phyloP scores from a whole-genome alignment of 2,797 vertebrate species.

The Novumbra hubbsi region DNA sequence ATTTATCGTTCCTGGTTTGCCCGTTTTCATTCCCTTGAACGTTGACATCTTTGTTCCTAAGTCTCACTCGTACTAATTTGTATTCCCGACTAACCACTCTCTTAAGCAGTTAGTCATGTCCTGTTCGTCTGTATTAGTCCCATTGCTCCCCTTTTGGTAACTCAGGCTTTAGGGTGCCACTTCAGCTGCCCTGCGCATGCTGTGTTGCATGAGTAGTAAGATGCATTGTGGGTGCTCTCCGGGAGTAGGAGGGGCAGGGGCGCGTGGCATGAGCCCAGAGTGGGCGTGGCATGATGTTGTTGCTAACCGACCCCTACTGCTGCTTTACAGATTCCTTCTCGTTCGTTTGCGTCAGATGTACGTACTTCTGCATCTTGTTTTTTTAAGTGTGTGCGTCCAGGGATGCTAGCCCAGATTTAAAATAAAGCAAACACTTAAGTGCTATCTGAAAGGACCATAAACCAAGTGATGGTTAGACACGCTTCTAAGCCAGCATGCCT shows the following conservation, averaged over 20 bases:
- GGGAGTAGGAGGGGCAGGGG: slow-evolving; percentile 74
- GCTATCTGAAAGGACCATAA: background rate
- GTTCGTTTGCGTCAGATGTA: slow-evolving; percentile 26
- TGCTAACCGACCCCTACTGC: slow-evolving; percentile 41
- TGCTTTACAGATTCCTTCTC: slow-evolving; percentile 32
- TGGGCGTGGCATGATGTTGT: slow-evolving; percentile 62
- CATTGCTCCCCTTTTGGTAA: slow-evolving; percentile 47
- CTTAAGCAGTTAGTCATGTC: no score
- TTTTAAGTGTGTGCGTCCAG: slow-evolving; percentile 8
- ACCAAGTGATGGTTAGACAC: background rate
- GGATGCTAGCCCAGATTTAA: background rate
- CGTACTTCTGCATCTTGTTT: slow-evolving; percentile 33
- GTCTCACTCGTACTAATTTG: slow-evolving; percentile 67
- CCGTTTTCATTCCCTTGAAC: no score
- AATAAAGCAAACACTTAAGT: slow-evolving; percentile 1
- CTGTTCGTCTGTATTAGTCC: background rate
- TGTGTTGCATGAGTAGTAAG: slow-evolving; percentile 91
- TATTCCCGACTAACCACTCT: background rate
- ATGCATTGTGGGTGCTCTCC: slow-evolving; percentile 79
- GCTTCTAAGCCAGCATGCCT: background rate
- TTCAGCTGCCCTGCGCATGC: slow-evolving; percentile 91
- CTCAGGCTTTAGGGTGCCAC: slow-evolving; percentile 80
- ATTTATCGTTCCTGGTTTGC: background rate
- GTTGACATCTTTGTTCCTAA: background rate
- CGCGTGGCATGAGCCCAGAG: slow-evolving; percentile 81